Base-by-base conservation (phyloP, 2,797 vertebrate species). In the Spea hammondii region DNA sequence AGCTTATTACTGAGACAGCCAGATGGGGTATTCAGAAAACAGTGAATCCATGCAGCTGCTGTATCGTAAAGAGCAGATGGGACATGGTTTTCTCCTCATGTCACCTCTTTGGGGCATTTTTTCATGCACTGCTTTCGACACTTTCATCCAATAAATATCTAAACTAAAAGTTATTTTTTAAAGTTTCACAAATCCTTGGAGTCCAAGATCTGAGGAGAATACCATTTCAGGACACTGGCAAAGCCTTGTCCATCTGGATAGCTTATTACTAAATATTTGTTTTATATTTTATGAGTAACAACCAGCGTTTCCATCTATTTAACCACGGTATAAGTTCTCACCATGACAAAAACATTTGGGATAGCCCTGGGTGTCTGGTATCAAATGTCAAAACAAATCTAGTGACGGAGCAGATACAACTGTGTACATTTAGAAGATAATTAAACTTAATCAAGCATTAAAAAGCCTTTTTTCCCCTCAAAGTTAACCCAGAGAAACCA, bases 371-470 rank as follows among this genome's bases (percentile, higher is more conserved):
- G 8, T 80, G 51, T 59, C 14, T 47, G 50, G 74, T 57, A 81
- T 81, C 70, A 59, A 72, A 77, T 81, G 74, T 81, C 74, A 81
- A 72, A 81, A 81, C 64, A 81, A n/a, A 81, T 54, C 12, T 13
- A 69, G 54, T 62, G 64, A 77, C 72, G 49, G 54, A 53, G 48
- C 7, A 49, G 62, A 48, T 69, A 45, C 72, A 67, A 62, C 71
- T 60, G 64, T 50, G 45, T 68, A 69, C 17, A 46, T 62, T 44
- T 47, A 10, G n/a, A 53, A 70, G 69, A 80, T 80, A 67, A 71
- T 76, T 57, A 62, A 72, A 76, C 64, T 59, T 49, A n/a, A 46
- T 72, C 74, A 72, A 60, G 69, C 70, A 59, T 57, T 53, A 8
- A 53, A 32, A 72, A 47, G 76, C 62, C 50, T 68, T 81, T 76